Percentiles rank a stretch among this genome's conserved stretches.
These are phyloP conservation scores for Harpagus bidentatus DNA, from an alignment of 2,113 vertebrate genomes.

Conservation along the genomic window DNA sequence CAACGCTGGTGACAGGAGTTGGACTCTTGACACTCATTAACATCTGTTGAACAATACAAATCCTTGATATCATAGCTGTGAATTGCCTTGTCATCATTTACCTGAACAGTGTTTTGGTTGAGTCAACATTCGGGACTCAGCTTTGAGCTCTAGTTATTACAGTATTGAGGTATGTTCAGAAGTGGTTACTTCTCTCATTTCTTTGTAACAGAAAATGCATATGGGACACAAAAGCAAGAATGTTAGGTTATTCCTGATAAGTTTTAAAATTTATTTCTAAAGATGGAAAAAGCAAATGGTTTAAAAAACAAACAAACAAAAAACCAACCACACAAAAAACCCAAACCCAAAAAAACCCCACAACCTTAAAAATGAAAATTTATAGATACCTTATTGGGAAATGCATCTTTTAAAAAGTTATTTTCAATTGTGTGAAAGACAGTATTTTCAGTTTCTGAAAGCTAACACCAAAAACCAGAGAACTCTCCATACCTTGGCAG, in stretches of 20 bases:
- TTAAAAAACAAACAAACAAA: not conserved
- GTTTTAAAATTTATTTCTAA: not conserved
- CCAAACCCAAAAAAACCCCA: too few relatives aligned
- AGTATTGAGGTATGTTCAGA: not conserved
- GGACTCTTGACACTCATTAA: conserved; percentile 94
- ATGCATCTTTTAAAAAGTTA: too few relatives aligned
- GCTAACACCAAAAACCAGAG: not conserved
- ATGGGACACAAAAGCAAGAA: not conserved
- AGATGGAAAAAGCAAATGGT: not conserved
- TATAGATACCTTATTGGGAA: not conserved
- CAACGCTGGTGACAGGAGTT: conserved; percentile 90
- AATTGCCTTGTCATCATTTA: not conserved
- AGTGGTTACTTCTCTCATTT: not conserved
- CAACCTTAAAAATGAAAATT: not conserved
- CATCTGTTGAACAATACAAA: conserved; percentile 75
- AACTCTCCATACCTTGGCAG: conserved; percentile 81
- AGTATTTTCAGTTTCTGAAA: not conserved
- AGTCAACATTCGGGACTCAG: not conserved
- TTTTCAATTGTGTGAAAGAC: not conserved
- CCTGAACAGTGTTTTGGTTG: not conserved
- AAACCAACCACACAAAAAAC: not conserved
- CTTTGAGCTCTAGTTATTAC: not conserved
- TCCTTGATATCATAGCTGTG: not conserved
- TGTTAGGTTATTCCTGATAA: not conserved
- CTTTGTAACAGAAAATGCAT: not conserved